A percentile compares a stretch with the other conserved stretches of the same genome.
These are phyloP conservation scores for Heliocidaris erythrogramma DNA, from an alignment of 35 echinoderm and acorn worm genomes.

Conservation along the genomic window DNA sequence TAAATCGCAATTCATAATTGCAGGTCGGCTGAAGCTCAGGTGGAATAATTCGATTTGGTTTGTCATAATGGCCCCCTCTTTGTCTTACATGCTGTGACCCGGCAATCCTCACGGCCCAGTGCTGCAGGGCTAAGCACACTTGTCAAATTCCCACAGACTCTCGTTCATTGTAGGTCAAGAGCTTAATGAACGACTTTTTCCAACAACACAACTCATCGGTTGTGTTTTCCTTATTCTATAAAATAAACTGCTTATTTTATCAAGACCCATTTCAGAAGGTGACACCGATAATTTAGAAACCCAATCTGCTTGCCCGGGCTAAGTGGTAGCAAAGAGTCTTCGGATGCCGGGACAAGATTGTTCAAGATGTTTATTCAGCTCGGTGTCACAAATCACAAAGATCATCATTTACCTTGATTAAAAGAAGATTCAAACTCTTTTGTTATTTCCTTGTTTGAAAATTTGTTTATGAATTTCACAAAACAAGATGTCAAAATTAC, in stretches of 20 bases:
- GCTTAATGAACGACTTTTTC: not conserved
- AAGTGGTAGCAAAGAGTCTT: not conserved
- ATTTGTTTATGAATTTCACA: too few species aligned
- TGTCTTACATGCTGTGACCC: not conserved
- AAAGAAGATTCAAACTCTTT: too few species aligned
- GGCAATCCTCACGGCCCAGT: not conserved
- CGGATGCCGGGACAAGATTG: not conserved
- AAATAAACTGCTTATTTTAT: not conserved
- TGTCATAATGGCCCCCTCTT: slow-evolving; percentile 21
- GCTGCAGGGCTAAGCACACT: not conserved
- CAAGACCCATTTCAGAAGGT: not conserved
- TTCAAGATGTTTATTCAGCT: not conserved
- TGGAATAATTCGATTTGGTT: slow-evolving; percentile 1
- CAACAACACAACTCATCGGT: not conserved
- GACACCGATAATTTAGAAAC: not conserved
- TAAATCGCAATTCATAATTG: not conserved
- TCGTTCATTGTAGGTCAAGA: not conserved
- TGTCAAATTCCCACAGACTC: not conserved
- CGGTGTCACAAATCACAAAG: too few species aligned
- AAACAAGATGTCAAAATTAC: too few species aligned
- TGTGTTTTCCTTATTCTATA: not conserved
- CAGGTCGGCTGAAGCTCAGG: slow-evolving; percentile 4
- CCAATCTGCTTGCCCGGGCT: not conserved
- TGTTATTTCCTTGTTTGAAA: too few species aligned
- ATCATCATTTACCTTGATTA: too few species aligned